phyloP scores from a whole-genome alignment of 2,797 vertebrate genomes.

The Pagetopsis macropterus region DNA sequence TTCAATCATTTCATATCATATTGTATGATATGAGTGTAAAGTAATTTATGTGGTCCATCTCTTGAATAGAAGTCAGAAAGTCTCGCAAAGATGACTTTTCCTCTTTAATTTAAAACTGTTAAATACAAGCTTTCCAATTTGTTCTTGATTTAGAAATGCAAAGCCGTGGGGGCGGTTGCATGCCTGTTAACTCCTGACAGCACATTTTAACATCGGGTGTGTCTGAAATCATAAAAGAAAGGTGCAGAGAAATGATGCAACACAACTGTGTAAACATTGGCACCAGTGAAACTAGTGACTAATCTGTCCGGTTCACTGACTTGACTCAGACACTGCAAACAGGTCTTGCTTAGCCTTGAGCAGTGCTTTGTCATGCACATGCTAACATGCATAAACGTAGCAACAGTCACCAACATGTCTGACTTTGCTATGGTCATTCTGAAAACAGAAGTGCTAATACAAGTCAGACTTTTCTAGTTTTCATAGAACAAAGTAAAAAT shows the following conservation, averaged over 20 bases:
- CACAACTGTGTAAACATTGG: neutral
- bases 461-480: conserved; percentile 39
- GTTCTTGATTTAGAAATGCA: neutral
- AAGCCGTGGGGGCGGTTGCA: neutral
- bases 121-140: neutral
- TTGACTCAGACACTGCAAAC: neutral
- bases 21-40: too few species aligned
- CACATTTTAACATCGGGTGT: conserved; percentile 20
- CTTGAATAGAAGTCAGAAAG: neutral
- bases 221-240: conserved; percentile 8
- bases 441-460: neutral
- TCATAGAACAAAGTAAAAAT: conserved; percentile 10
- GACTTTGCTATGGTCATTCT: neutral
- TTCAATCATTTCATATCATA: too few species aligned
- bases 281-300: conserved; percentile 25
- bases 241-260: conserved; percentile 36
- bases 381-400: conserved; percentile 46
- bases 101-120: neutral
- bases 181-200: neutral
- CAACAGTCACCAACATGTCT: conserved; percentile 13
- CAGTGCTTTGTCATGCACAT: conserved; percentile 37
- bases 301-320: neutral
- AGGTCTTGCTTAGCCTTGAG: neutral
- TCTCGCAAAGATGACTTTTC: neutral
- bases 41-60: too few species aligned